phyloP scores from a whole-genome alignment of 2,888 invertebrate species.

The Asteroscopus sphinx region DNA sequence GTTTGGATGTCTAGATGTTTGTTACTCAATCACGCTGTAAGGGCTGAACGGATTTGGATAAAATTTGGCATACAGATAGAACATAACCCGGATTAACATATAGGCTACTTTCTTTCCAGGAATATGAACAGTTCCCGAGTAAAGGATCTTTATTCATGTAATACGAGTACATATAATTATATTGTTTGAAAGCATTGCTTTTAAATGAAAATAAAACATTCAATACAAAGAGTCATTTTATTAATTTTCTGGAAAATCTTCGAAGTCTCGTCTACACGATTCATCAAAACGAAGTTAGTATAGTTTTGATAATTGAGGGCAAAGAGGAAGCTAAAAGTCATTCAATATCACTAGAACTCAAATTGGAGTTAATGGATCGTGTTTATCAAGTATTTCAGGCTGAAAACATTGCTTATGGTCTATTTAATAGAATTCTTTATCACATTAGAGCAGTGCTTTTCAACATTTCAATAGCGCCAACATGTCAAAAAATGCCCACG shows the following conservation, averaged over 20 bases:
- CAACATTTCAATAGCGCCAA: too few relatives aligned
- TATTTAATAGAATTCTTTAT: neutral
- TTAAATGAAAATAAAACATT: constrained; percentile 24
- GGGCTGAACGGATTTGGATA: too few relatives aligned
- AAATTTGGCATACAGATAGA: too few relatives aligned
- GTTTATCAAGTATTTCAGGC: neutral
- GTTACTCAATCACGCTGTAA: too few relatives aligned
- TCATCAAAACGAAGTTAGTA: constrained; percentile 16
- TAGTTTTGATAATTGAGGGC: constrained; percentile 6
- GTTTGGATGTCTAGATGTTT: too few relatives aligned
- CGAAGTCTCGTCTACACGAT: constrained; percentile 16
- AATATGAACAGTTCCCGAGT: too few relatives aligned
- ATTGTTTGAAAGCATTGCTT: too few relatives aligned
- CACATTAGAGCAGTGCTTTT: neutral
- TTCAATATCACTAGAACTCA: constrained; percentile 4
- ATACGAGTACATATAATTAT: too few relatives aligned
- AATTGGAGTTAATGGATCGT: constrained; percentile 9
- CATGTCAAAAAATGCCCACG: too few relatives aligned
- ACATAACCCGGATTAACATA: too few relatives aligned
- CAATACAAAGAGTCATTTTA: constrained; percentile 17
- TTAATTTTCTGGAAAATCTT: constrained; percentile 19
- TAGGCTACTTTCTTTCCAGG: too few relatives aligned
- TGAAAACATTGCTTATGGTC: neutral
- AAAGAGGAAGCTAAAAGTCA: constrained; percentile 2
- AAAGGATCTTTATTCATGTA: too few relatives aligned